These are phyloP conservation scores for Sarcophaga carnaria DNA, from an alignment of 2,888 invertebrate species.

Conservation along the genomic window DNA sequence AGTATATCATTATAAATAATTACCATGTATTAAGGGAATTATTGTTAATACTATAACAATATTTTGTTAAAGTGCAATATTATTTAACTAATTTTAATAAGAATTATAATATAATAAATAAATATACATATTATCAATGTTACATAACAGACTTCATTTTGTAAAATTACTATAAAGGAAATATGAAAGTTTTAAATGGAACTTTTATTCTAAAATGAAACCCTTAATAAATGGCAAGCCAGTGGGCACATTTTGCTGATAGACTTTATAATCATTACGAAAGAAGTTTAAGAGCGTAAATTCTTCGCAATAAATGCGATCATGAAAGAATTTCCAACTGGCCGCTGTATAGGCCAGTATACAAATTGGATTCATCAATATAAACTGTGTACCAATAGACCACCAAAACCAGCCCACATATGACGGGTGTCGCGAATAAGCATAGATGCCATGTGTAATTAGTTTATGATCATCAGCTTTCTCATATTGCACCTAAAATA, in stretches of 20 bases:
- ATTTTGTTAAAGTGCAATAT: no score
- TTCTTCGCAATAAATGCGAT: constrained; percentile 94
- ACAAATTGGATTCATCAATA: constrained; percentile 95
- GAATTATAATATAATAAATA: background rate
- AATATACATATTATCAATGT: background rate
- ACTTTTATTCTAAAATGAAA: constrained; percentile 67
- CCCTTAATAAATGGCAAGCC: constrained; percentile 95
- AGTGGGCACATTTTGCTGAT: constrained; percentile 91
- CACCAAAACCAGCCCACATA: constrained; percentile 99
- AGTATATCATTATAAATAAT: constrained; percentile 13
- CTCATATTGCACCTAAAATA: constrained; percentile 87
- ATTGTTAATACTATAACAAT: background rate
- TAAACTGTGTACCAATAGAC: constrained; percentile 98
- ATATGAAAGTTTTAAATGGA: background rate
- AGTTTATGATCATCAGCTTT: constrained; percentile 91
- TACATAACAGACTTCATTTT: constrained; percentile 12
- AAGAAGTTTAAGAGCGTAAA: constrained; percentile 94
- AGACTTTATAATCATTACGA: constrained; percentile 92
- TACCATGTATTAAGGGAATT: constrained; percentile 4
- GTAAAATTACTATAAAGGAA: background rate
- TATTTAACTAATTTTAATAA: no score
- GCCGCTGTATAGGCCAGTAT: constrained; percentile 89
- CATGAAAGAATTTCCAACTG: constrained; percentile 96
- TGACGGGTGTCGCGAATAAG: constrained; percentile 94
- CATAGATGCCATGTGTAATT: constrained; percentile 95